These are phyloP conservation scores for Oostethus manadensis DNA, from an alignment of 2,113 vertebrate species.

Conservation along the genomic window DNA sequence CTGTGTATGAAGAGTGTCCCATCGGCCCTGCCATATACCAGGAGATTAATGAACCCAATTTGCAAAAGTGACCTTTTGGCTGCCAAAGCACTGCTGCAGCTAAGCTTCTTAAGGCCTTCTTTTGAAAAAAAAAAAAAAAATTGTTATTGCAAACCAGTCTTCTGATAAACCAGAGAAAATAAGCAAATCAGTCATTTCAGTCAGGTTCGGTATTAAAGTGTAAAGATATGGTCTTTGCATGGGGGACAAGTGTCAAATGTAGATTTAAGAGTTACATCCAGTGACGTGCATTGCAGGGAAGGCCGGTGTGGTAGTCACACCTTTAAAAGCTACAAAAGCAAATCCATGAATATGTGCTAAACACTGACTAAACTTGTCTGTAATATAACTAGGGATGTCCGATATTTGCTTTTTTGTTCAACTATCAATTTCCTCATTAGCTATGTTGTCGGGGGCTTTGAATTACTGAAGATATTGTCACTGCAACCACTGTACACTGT, in stretches of 20 bases:
- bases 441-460: too few species aligned
- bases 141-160: conserved; percentile 60
- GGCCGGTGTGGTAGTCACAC: too few species aligned
- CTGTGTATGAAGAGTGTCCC: conserved; percentile 70
- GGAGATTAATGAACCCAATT: conserved; percentile 81
- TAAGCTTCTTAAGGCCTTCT: conserved; percentile 74
- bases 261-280: conserved; percentile 15
- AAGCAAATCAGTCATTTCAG: conserved; percentile 47
- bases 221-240: conserved; percentile 39
- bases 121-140: conserved; percentile 58
- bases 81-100: conserved; percentile 57
- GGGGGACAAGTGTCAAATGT: conserved; percentile 35
- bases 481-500: too few species aligned
- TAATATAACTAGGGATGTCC: too few species aligned
- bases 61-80: conserved; percentile 77
- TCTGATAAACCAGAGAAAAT: conserved; percentile 62
- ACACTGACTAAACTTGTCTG: too few species aligned
- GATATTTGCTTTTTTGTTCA: too few species aligned
- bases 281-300: too few species aligned
- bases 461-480: too few species aligned
- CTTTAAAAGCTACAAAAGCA: too few species aligned
- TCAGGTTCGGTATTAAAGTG: conserved; percentile 60
- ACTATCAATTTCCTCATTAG: too few species aligned
- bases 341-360: too few species aligned
- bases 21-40: conserved; percentile 64